These are phyloP conservation scores for Gnathonemus echidnorhynchus DNA, from an alignment of 2,113 vertebrate genomes.

Conservation along the genomic window DNA sequence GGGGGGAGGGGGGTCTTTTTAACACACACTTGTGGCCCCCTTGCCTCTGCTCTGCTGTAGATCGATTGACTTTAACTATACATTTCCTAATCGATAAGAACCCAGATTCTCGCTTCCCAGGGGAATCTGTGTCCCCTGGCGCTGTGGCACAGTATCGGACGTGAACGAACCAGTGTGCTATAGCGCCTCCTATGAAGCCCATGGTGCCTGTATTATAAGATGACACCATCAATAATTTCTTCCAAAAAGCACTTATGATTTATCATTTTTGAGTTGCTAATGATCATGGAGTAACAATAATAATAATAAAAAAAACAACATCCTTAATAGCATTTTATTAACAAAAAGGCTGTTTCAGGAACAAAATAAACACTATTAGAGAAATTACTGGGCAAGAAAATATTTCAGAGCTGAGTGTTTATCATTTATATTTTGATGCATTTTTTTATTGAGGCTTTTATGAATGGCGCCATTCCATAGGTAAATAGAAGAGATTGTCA, in stretches of 20 bases:
- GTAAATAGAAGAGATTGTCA: background rate
- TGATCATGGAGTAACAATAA: slow-evolving; percentile 9
- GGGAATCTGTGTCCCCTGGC: background rate
- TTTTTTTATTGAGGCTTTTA: background rate
- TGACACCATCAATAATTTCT: background rate
- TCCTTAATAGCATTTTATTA: background rate
- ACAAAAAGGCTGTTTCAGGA: background rate
- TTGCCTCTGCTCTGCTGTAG: background rate
- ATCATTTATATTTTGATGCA: background rate
- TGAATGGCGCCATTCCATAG: background rate
- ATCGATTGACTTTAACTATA: background rate
- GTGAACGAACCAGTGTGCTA: background rate
- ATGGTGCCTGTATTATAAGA: no score
- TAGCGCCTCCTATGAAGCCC: no score
- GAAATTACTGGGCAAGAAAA: background rate
- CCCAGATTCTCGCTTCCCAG: background rate
- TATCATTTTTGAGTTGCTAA: background rate
- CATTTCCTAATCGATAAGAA: background rate
- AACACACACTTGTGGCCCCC: background rate
- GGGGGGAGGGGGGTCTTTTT: background rate
- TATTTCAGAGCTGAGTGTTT: background rate
- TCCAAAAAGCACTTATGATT: background rate
- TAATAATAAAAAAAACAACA: background rate
- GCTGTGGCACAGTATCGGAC: background rate
- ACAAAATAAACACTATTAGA: background rate